Conservation (phyloP, 2,113 vertebrate genomes). For the Crocuta crocuta region DNA sequence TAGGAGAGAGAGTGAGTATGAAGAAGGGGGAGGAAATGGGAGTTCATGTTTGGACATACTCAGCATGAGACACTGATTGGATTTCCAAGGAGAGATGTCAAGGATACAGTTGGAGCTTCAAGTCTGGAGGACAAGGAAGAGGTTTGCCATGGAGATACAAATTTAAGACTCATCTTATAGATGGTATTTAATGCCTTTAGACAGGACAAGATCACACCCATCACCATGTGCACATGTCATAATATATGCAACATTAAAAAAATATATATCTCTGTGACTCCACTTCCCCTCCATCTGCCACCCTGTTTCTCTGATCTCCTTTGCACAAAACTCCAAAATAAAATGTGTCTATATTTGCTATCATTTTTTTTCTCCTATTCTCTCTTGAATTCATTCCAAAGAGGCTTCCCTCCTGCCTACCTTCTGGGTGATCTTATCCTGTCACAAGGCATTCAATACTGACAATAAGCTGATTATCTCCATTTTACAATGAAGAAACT, state of each 20-base stretch:
- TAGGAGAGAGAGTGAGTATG: not conserved
- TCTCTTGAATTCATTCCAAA: slow-evolving; percentile 45
- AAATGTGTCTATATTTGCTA: slow-evolving; percentile 59
- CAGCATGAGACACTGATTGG: not conserved
- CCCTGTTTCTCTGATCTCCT: slow-evolving; percentile 62
- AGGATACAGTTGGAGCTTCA: not conserved
- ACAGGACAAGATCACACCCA: slow-evolving; percentile 2
- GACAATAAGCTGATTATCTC: slow-evolving; percentile 57
- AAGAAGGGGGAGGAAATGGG: not conserved
- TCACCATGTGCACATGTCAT: slow-evolving; percentile 30
- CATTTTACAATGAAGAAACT: not conserved
- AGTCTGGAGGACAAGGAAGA: not conserved
- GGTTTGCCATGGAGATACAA: not conserved
- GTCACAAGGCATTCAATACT: not conserved
- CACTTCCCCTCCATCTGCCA: slow-evolving; percentile 73
- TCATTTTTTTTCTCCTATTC: slow-evolving; percentile 29
- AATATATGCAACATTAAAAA: slow-evolving; percentile 65
- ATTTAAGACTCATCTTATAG: not conserved
- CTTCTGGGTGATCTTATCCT: slow-evolving; percentile 23
- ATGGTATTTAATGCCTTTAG: slow-evolving; percentile 20
- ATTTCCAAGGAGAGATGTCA: not conserved
- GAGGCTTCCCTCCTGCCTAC: slow-evolving; percentile 53
- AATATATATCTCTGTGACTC: slow-evolving; percentile 24
- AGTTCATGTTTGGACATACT: not conserved
- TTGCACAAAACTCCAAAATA: slow-evolving; percentile 57